Base-by-base conservation (phyloP, 2,888 invertebrate species). In the Nomada fucata region DNA sequence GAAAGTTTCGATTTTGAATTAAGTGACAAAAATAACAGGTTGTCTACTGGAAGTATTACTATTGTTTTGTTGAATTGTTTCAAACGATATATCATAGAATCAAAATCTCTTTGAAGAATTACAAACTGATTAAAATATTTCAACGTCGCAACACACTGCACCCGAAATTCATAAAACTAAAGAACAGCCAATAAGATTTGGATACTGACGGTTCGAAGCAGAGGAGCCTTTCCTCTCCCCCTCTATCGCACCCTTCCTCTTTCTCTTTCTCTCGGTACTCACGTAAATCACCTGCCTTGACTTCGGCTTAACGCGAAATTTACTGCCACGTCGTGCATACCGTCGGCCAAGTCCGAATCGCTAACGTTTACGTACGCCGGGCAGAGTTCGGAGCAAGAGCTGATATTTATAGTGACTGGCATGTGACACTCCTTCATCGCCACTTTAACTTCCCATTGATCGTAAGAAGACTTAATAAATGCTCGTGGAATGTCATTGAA, bases 281-380 rank as follows among this genome's bases (percentile, higher is more conserved):
- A 86, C 91, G 89, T 91, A 91, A 91, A 91, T 91, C 91, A 91
- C 87, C 75, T 76, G 79, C 77, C 87, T 79, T 76, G 86, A 86
- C 88, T 90, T 89, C 86, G 88, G 91, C 91, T 91, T 91, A 91
- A 88, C 88, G 83, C 79, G 82, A 91, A 91, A 91, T 91, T 91
- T 91, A 91, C 90, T 89, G 88, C 90, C 89, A 63, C 83, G 79
- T 79, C 86, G 86, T 76, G 83, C 79, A 84, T 73, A 86, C 86
- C 84, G 77, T 71, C 87, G 82, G 72, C 79, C 86, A 75, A 78
- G 81, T 78, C 76, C 85, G 85, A 84, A 86, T 89, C 69, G 88
- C 88, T 82, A 89, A 86, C 89, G 86, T 88, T 88, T 88, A 84
- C 88, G 83, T 70, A 83, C 77, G 73, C 57, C 80, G 73, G 79